Evolutionary conservation across 2,888 invertebrate genomes (phyloP).

Genomic region (Drosophila hawaiiensis): DNA sequence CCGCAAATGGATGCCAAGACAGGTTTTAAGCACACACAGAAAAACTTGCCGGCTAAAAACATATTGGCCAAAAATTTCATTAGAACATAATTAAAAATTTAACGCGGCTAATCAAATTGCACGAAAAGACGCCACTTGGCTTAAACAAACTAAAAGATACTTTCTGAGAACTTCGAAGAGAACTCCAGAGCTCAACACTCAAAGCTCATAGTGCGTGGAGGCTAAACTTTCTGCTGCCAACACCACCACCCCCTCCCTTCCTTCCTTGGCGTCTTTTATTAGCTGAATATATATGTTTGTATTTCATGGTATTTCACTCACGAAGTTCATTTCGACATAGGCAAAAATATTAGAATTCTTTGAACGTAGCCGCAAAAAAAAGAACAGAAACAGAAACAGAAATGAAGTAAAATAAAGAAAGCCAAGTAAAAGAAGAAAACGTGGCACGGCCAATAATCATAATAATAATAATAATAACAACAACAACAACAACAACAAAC

Average conservation of each 20-base stretch:
- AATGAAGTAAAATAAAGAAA: constrained; percentile 16
- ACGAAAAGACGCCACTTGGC: constrained; percentile 36
- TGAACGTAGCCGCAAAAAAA: constrained; percentile 32
- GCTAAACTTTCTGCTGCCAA: constrained; percentile 53
- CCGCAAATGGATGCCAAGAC: not conserved
- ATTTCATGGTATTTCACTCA: constrained; percentile 75
- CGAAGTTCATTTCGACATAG: constrained; percentile 74
- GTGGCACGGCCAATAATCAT: constrained; percentile 55
- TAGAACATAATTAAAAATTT: constrained; percentile 51
- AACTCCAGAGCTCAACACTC: constrained; percentile 18
- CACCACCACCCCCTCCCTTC: too few species aligned
- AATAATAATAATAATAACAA: constrained; percentile 49
- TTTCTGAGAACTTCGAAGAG: constrained; percentile 21
- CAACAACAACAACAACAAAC: constrained; percentile 30
- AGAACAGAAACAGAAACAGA: constrained; percentile 4
- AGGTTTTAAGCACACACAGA: not conserved
- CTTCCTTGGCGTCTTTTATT: constrained; percentile 24
- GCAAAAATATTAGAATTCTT: constrained; percentile 72
- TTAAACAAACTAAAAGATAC: constrained; percentile 61
- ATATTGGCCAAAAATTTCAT: constrained; percentile 40
- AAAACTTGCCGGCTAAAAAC: not conserved
- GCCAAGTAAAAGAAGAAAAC: constrained; percentile 26
- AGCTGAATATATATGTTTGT: constrained; percentile 13
- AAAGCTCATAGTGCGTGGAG: constrained; percentile 61
- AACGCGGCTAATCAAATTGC: constrained; percentile 56